Conservation (phyloP, 2,797 vertebrate species). For the Esox masquinongy region DNA sequence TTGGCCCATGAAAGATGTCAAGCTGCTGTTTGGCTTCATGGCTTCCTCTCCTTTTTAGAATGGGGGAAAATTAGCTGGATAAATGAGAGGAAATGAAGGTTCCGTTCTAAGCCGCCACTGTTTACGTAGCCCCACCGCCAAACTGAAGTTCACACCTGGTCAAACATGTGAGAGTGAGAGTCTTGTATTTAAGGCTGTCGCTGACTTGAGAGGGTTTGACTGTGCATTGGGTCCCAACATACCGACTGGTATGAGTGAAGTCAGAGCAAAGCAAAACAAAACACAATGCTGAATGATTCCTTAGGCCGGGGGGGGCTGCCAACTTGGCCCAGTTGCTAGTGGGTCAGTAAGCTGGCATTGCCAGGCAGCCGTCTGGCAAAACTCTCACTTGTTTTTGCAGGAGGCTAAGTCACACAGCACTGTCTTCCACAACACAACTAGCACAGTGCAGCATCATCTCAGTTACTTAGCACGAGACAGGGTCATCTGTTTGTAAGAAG, state of each 20-base stretch:
- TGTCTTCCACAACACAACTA: not conserved
- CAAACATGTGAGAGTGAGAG: not conserved
- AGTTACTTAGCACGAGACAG: not conserved
- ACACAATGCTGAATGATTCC: not conserved
- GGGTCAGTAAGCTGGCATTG: not conserved
- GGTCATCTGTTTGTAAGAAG: not conserved
- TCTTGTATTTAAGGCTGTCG: slow-evolving; percentile 10
- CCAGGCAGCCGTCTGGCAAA: not conserved
- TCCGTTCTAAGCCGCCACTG: slow-evolving; percentile 57
- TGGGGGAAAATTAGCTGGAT: slow-evolving; percentile 53
- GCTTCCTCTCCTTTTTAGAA: slow-evolving; percentile 76
- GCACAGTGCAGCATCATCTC: not conserved
- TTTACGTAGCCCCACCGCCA: slow-evolving; percentile 72
- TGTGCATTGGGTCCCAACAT: not conserved
- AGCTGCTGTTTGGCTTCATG: slow-evolving; percentile 77
- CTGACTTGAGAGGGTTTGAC: not conserved
- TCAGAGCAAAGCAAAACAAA: not conserved
- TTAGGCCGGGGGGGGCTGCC: not conserved
- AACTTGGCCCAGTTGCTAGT: not conserved
- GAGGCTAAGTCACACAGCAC: not conserved
- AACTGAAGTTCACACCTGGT: slow-evolving; percentile 65
- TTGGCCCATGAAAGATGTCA: slow-evolving; percentile 76
- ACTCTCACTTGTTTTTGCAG: not conserved
- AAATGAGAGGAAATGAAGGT: slow-evolving; percentile 76
- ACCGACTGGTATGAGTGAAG: not conserved